Base-by-base conservation (phyloP, 1,140 invertebrate species). In the Galendromus occidentalis region DNA sequence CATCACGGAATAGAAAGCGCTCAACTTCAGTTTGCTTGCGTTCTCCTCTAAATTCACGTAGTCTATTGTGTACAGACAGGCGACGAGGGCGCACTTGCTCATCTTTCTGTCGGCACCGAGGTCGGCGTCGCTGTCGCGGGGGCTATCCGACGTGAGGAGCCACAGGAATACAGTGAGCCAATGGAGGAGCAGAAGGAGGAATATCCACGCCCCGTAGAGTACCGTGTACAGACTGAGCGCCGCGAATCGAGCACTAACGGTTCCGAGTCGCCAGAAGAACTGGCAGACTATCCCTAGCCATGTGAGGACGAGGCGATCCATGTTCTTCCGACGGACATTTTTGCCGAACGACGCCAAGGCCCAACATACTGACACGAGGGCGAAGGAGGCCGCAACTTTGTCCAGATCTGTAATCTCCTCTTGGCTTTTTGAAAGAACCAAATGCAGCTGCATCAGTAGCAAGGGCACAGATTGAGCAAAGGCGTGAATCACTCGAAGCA, bases 1-100 rank as follows among this genome's bases (percentile, higher is more conserved):
- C 87, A 91, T 91, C 33, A 90, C 87, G n/a, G 85, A 80, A 76
- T 92, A 92, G 78, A 87, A 93, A 65, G 86, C 86, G 12, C 84
- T 80, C 83, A 88, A 86, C 76, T 87, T 87, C 70, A 85, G 83
- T 51, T 84, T 76, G 69, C 87, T 82, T 75, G 86, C 86, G 7
- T 82, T 81, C 70, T 87, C 84, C 67, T 89, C 85, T 47, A 92
- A 77, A 78, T 92, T 91, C 44, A 92, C 81, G 72, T 91, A 92
- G n/a, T 87, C 86, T 73, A 92, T 87, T 20, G 90, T 82, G 75
- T 92, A 91, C 22, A 91, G 83, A 71, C 86, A 87, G 0, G 88
- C 87, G 42, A 91, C 82, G 5, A 91, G 75, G 1, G 84, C 81
- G 17, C 84, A 83, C 7, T 86, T 79, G 67, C 79, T 80, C 6